Conservation (phyloP, 1,140 invertebrate genomes). For the Mya arenaria region DNA sequence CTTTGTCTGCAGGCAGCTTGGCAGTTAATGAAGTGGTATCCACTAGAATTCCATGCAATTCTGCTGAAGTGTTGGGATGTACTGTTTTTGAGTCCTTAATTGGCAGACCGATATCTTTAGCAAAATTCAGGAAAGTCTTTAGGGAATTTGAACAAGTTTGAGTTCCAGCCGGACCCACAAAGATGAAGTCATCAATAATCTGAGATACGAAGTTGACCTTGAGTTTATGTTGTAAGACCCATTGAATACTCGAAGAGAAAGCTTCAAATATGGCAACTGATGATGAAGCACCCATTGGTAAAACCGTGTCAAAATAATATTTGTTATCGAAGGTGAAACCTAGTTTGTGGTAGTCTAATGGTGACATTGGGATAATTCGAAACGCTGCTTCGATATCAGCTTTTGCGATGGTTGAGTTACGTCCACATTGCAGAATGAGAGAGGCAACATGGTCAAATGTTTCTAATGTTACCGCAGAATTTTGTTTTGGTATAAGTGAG, state of each 20-base stretch:
- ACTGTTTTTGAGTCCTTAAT: constrained; percentile 21
- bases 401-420: constrained; percentile 40
- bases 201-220: constrained; percentile 9
- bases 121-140: background rate
- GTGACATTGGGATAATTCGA: constrained; percentile 34
- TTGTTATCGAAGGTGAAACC: constrained; percentile 14
- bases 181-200: constrained; percentile 52
- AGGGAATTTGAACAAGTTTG: background rate
- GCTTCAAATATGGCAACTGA: constrained; percentile 28
- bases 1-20: constrained; percentile 2
- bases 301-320: constrained; percentile 31
- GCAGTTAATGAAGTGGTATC: background rate
- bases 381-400: constrained; percentile 47
- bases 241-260: constrained; percentile 8
- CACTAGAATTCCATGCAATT: background rate
- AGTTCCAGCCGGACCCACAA: background rate
- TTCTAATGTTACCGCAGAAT: background rate
- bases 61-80: background rate
- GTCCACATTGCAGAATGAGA: background rate
- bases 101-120: background rate
- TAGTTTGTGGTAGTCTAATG: constrained; percentile 4
- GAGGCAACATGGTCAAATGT: constrained; percentile 19
- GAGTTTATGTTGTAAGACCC: constrained; percentile 18
- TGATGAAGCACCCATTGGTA: constrained; percentile 37
- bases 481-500: background rate